These are phyloP conservation scores for Tinamus guttatus DNA, from an alignment of 2,113 vertebrate species.

Conservation along the genomic window DNA sequence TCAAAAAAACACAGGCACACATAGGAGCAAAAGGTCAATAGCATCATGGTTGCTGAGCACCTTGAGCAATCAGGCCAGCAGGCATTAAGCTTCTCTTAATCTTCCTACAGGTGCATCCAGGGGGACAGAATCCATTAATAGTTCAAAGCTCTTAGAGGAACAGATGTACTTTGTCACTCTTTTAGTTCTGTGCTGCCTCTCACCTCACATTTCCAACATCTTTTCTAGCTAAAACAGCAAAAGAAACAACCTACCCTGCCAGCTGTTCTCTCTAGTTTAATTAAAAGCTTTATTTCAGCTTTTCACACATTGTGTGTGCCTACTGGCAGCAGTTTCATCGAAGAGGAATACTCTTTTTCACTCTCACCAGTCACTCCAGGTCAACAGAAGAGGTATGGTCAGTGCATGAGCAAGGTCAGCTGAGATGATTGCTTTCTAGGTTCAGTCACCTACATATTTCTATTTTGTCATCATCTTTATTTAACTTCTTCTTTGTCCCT, in stretches of 20 bases:
- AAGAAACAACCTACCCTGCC: background rate
- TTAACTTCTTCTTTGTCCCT: background rate
- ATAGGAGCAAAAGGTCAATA: background rate
- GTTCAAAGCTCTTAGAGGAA: background rate
- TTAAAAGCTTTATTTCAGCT: constrained; percentile 34
- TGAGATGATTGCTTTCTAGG: background rate
- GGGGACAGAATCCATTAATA: background rate
- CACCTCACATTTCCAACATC: background rate
- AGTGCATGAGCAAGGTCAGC: background rate
- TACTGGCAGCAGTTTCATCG: background rate
- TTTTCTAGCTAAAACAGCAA: background rate
- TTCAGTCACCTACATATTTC: background rate
- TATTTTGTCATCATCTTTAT: background rate
- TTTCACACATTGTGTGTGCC: background rate
- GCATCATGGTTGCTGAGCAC: background rate
- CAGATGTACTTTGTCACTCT: background rate
- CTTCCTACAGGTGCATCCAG: background rate
- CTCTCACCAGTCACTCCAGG: background rate
- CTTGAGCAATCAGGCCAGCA: background rate
- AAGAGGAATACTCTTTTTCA: background rate
- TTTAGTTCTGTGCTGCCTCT: background rate
- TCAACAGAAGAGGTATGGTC: background rate
- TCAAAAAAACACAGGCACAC: background rate
- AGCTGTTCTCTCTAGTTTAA: background rate
- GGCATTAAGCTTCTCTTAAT: background rate